Base-by-base conservation (phyloP, 92 coral and sea anemone species). In the Micromussa lordhowensis region DNA sequence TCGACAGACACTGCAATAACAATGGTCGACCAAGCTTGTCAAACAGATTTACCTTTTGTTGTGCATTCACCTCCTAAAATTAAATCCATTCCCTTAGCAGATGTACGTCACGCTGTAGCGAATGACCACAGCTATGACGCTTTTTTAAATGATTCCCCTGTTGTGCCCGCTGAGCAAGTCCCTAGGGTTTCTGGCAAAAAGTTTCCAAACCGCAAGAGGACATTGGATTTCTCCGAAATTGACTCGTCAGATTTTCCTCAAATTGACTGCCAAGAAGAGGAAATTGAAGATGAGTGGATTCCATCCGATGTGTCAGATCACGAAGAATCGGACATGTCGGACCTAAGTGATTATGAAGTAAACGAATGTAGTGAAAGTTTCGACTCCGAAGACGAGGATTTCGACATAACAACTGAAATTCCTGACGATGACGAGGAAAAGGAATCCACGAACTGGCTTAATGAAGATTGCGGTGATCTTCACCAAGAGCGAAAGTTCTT, bases 371-470 rank as follows among this genome's bases (percentile, higher is more conserved):
- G 49, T 21, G 79, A 31, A 35, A 34, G 30, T 68, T 22, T 32
- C 30, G 73, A 68, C 73, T 28, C 28, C 22, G 53, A 74, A 24
- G 49, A 44, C 55, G 19, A 35, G 2, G 38, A 35, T 35, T 35
- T 35, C 28, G 44, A 31, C 79, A 32, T 21, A 8, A 32, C 32
- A 31, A 74, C 21, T 19, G 49, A 74, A 74, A n/a, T 74, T 16
- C 49, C 21, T 74, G 44, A 31, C 28, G 79, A 31, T 15, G 79
- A 74, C 49, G 53, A 35, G 53, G 79, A 74, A 34, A 74, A 34
- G 49, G 81, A 77, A 63, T 77, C 81, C 59, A 77, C 13, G 14
- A 77, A 77, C 81, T 77, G 81, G 61, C 63, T 77, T 77, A 61
- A 77, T 5, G 61, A 26, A 8, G 24, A 22, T 29, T 77, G 81